phyloP scores from a whole-genome alignment of 2,797 vertebrate genomes.

The Mus caroli region DNA sequence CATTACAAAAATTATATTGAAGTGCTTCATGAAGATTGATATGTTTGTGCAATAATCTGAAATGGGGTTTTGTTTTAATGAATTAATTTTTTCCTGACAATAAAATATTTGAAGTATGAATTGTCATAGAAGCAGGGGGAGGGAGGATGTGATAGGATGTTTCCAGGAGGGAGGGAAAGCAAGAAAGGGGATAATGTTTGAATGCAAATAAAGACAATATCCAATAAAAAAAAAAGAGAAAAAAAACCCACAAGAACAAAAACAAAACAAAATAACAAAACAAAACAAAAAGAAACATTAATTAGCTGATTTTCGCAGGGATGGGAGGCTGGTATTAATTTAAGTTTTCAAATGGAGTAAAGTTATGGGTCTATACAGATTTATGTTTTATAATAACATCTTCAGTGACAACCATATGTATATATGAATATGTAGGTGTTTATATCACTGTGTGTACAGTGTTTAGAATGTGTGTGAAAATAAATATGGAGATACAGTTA shows the following conservation, averaged over 20 bases:
- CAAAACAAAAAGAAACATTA: not conserved
- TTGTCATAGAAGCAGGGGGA: not conserved
- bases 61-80: conserved; percentile 70
- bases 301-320: not conserved
- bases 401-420: not conserved
- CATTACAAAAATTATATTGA: conserved; percentile 88
- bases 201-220: too few relatives aligned
- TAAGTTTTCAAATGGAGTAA: not conserved
- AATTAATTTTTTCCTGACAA: conserved; percentile 70
- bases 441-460: not conserved
- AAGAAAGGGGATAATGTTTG: too few relatives aligned
- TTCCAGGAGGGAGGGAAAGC: too few relatives aligned
- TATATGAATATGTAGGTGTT: not conserved
- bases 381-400: not conserved
- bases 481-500: not conserved
- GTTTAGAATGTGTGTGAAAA: not conserved
- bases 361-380: not conserved
- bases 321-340: not conserved
- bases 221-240: too few relatives aligned
- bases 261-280: too few relatives aligned
- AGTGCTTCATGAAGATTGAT: conserved; percentile 88
- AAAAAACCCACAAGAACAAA: too few relatives aligned
- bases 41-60: conserved; percentile 84
- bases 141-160: too few relatives aligned
- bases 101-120: conserved; percentile 78